Evolutionary conservation across 2,888 invertebrate species (phyloP), one percentile per base, ranked within the genome.

Genomic region (Fragum whitleyi): DNA sequence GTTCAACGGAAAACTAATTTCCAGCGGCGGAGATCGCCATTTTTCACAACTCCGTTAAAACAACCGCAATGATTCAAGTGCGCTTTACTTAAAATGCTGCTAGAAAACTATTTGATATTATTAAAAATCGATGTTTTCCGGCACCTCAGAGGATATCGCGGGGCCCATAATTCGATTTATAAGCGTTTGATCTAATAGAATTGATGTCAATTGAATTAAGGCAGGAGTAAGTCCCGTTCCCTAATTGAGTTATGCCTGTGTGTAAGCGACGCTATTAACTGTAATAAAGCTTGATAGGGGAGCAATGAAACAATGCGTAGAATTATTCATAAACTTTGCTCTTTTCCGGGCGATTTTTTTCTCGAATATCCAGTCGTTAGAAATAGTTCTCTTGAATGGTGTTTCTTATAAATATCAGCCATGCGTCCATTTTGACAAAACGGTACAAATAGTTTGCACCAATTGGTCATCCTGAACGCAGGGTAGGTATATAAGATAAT

Each of bases 181-280:
- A 72, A 67, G 39, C 68, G 62, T 79, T 79, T 79, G 74, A 79
- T 79, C 79, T 71, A 79, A 79, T 79, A 75, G 72, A 70, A 57
- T 74, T 71, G 75, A 79, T 75, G 67, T 36, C 59, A 75, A 79
- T 75, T 72, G 59, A 71, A 75, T 79, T 75, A 79, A 61, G 68
- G 39, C n/a, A 19, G 59, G 26, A 47, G 75, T 71, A 70, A 74
- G 75, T 51, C 36, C 59, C 65, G 59, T 57, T 47, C 19, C n/a
- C 55, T 72, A 75, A 79, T 75, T 65, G 55, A 71, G 71, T 79
- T 79, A 68, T 26, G 32, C 23, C 53, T 72, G 67, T 76, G 72
- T 77, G 72, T 67, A 77, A 77, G 72, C 77, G 77, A 77, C 77
- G 32, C 77, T 72, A 67, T 77, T 72, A 71, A 42, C 47, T 0